Base-by-base conservation (phyloP, 23 tunicate genomes). In the Halocynthia aurantium region DNA sequence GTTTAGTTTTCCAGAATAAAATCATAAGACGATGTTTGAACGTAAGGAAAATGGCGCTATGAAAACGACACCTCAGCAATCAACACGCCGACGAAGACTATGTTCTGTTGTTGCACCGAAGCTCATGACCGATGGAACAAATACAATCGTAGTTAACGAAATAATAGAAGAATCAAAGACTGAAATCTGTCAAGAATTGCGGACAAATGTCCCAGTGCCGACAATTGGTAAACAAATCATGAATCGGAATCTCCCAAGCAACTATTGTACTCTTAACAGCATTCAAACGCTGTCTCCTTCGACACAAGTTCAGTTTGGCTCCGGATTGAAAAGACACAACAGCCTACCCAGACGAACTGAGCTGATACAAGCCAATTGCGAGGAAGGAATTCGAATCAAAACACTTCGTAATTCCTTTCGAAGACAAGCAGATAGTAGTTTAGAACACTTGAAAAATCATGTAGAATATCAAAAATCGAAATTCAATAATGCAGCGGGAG, bases 91-190 rank as follows among this genome's bases (percentile, higher is more conserved):
- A 65, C 70, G 70, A 65, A 65, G 70, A 65, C 70, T 65, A 20
- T 65, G 70, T 49, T 65, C 70, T 20, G 70, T 65, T 65, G 70
- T 65, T 8, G 70, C 70, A 10, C 70, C 70, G 19, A 49, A 65
- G 19, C 70, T 65, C 70, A 49, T 40, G 31, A 49, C 31, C 19
- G 70, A 65, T 5, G 22, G 31, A 40, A 65, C 70, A 40, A 65
- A 65, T 5, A 65, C 70, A 11, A 49, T 65, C 0, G 70, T 65
- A 65, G 70, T 65, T 2, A 49, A 49, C 31, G 44, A 31, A 31
- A 31, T 31, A 31, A 31, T 31, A 31, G 44, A 31, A 31, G 19
- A 40, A 40, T 40, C 70, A 9, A 65, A 65, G 31, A 15, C 19
- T 5, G 9, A 40, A 65, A 65, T 49, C 5, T 65, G 70, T 49